Conservation (phyloP, 2,113 vertebrate species). For the Nanorana parkeri region DNA sequence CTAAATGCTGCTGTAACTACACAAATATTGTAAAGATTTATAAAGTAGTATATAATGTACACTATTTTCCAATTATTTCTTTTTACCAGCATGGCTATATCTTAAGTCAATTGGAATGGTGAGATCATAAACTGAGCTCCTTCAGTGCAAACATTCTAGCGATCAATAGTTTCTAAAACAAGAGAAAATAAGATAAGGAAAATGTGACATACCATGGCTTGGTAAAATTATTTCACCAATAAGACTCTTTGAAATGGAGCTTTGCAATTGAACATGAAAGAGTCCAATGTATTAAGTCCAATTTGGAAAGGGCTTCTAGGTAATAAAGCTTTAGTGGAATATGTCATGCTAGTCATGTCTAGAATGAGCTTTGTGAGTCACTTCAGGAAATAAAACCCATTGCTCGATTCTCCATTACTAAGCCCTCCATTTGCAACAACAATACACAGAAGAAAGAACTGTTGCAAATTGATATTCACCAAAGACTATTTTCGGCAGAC, state of each 20-base stretch:
- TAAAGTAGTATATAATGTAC: background rate
- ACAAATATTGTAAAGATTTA: background rate
- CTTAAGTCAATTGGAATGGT: slow-evolving; percentile 11
- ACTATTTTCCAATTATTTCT: slow-evolving; percentile 1
- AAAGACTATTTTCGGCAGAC: background rate
- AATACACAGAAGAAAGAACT: background rate
- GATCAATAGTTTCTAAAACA: slow-evolving; percentile 48
- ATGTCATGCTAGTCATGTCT: slow-evolving; percentile 36
- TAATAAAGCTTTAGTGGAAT: slow-evolving; percentile 42
- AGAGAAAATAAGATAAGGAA: slow-evolving; percentile 30
- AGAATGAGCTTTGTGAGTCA: slow-evolving; percentile 42
- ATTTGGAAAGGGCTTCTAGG: slow-evolving; percentile 36
- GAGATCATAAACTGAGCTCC: slow-evolving; percentile 26
- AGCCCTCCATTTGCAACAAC: slow-evolving; percentile 5
- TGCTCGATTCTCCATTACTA: slow-evolving; percentile 25
- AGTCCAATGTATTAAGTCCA: slow-evolving; percentile 35
- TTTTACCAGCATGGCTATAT: background rate
- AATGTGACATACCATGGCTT: slow-evolving; percentile 41
- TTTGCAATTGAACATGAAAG: slow-evolving; percentile 45
- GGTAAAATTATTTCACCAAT: slow-evolving; percentile 42
- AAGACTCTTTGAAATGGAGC: slow-evolving; percentile 43
- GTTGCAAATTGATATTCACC: background rate
- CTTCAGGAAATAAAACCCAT: slow-evolving; percentile 37
- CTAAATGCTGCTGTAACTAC: background rate
- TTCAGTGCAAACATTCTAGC: slow-evolving; percentile 2